These are phyloP conservation scores for Fragum sueziense DNA, from an alignment of 2,888 invertebrate species.

Conservation along the genomic window DNA sequence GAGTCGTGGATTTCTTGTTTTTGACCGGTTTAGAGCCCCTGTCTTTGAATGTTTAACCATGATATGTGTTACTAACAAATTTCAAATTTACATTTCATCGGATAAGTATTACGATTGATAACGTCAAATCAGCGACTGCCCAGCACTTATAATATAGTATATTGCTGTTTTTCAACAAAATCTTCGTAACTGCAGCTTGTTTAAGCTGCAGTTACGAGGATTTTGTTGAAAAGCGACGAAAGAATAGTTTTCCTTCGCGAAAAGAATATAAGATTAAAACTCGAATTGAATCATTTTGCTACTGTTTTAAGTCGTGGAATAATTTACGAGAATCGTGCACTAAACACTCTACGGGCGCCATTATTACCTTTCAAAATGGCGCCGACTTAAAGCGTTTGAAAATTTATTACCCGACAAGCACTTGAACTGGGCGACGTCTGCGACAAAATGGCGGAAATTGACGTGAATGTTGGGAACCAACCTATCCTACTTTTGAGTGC, in stretches of 20 bases:
- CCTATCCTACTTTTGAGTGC: too few relatives aligned
- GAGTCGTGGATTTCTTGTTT: conserved; percentile 16
- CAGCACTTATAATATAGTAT: too few relatives aligned
- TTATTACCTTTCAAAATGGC: conserved; percentile 54
- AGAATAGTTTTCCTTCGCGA: too few relatives aligned
- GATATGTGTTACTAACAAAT: neutral
- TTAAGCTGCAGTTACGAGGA: too few relatives aligned
- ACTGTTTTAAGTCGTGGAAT: conserved; percentile 41
- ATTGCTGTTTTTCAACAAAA: too few relatives aligned
- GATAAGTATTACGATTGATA: too few relatives aligned
- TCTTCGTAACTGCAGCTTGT: too few relatives aligned
- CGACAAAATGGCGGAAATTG: conserved; percentile 45
- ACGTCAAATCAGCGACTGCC: too few relatives aligned
- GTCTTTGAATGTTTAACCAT: neutral
- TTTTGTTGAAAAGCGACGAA: too few relatives aligned
- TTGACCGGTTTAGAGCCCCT: conserved; percentile 20
- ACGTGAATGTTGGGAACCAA: neutral
- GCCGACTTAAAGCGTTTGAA: conserved; percentile 32
- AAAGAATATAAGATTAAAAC: too few relatives aligned
- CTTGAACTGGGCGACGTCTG: conserved; percentile 32
- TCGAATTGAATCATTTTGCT: too few relatives aligned
- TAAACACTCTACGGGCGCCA: conserved; percentile 31
- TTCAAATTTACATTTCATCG: too few relatives aligned
- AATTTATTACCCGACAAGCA: conserved; percentile 48
- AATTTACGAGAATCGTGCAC: conserved; percentile 46